Evolutionary conservation across 2,113 vertebrate species (phyloP).

Genomic region (Camarhynchus parvulus): DNA sequence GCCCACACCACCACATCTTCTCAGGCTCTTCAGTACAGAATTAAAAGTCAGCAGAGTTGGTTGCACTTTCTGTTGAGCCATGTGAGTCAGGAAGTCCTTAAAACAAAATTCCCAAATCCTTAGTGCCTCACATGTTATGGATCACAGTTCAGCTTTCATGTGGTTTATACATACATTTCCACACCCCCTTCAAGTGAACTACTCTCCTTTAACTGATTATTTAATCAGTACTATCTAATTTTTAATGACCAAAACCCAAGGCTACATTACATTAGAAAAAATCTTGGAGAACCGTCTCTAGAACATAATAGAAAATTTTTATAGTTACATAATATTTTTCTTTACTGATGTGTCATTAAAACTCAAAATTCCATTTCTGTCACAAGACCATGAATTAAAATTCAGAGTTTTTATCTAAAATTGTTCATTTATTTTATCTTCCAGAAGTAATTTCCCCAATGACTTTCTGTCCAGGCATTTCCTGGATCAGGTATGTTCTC

Average conservation of each 20-base stretch:
- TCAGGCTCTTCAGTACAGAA: slow-evolving; percentile 80
- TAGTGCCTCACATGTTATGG: background rate
- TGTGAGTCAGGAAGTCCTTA: slow-evolving; percentile 89
- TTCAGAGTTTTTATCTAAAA: background rate
- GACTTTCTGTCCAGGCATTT: background rate
- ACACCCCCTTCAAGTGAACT: background rate
- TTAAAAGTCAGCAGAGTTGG: slow-evolving; percentile 92
- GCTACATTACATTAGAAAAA: background rate
- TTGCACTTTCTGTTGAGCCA: slow-evolving; percentile 85
- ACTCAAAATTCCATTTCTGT: background rate
- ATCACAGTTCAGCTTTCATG: background rate
- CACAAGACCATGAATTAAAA: background rate
- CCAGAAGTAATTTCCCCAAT: background rate
- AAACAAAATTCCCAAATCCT: background rate
- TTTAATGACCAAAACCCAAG: background rate
- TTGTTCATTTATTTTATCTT: background rate
- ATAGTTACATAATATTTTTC: fast-evolving
- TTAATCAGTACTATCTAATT: background rate
- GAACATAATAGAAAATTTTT: background rate
- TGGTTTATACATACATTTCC: background rate
- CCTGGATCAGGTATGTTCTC: background rate
- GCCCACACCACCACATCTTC: slow-evolving; percentile 75
- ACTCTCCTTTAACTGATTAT: background rate
- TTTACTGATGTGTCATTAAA: background rate
- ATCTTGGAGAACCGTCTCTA: background rate